Evolutionary conservation across 2,113 vertebrate genomes (phyloP).

Genomic region (Callionymus lyra): DNA sequence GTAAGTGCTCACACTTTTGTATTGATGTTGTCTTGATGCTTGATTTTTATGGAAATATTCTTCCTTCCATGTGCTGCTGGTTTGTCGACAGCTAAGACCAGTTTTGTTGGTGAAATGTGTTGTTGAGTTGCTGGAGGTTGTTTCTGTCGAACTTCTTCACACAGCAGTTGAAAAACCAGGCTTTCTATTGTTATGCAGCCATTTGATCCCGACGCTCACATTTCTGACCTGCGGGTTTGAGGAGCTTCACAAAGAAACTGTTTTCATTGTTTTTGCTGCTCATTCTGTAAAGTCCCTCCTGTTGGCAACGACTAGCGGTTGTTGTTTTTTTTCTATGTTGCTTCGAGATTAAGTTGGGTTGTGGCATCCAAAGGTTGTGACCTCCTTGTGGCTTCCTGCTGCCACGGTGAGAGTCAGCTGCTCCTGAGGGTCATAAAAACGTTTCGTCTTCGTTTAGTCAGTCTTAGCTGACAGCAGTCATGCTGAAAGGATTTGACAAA

Average conservation of each 20-base stretch:
- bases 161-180: constrained; percentile 12
- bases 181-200: not conserved
- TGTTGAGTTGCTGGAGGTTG: constrained; percentile 1
- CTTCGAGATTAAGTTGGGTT: constrained; percentile 20
- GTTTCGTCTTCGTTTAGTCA: too few species aligned
- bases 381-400: constrained; percentile 10
- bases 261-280: constrained; percentile 9
- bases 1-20: too few species aligned
- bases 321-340: constrained; percentile 16
- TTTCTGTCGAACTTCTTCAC: constrained; percentile 6
- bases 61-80: too few species aligned
- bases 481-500: too few species aligned
- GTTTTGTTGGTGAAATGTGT: too few species aligned
- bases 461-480: too few species aligned
- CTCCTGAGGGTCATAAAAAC: constrained; percentile 1
- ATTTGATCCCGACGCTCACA: constrained; percentile 17
- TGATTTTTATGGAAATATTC: too few species aligned
- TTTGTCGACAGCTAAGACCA: too few species aligned
- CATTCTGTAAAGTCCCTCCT: constrained; percentile 20
- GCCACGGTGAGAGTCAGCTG: constrained; percentile 31
- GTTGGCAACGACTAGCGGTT: not conserved
- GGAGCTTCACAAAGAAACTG: constrained; percentile 5
- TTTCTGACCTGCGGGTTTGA: constrained; percentile 19
- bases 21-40: too few species aligned
- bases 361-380: constrained; percentile 31